Percentiles rank a stretch among this genome's conserved stretches.
These are phyloP conservation scores for Drepana arcuata DNA, from an alignment of 1,140 invertebrate genomes.

Conservation along the genomic window DNA sequence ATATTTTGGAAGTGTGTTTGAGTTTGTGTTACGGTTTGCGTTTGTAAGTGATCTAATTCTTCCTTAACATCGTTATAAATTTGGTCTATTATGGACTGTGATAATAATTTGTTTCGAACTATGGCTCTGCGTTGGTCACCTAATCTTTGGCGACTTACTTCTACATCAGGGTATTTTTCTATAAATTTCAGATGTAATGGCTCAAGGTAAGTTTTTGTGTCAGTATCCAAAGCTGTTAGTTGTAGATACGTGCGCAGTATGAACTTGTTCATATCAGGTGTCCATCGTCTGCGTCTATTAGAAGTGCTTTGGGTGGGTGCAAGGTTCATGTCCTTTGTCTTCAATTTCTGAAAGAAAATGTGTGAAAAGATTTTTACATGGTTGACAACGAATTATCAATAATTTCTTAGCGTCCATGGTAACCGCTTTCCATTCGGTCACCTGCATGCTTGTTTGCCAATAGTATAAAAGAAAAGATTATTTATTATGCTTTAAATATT, in stretches of 20 bases:
- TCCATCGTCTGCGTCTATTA: conserved; percentile 12
- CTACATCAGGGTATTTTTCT: conserved; percentile 14
- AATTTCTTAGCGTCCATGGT: too few species aligned
- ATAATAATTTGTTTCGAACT: conserved; percentile 12
- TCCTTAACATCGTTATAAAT: conserved; percentile 10
- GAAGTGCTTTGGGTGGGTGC: conserved; percentile 7
- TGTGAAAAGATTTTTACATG: too few species aligned
- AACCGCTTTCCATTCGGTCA: too few species aligned
- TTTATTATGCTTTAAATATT: too few species aligned
- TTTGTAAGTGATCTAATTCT: conserved; percentile 13
- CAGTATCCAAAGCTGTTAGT: conserved; percentile 2
- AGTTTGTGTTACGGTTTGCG: conserved; percentile 13
- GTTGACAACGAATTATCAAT: too few species aligned
- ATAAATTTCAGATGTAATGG: conserved; percentile 10
- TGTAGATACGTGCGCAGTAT: conserved; percentile 10
- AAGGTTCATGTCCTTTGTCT: neutral
- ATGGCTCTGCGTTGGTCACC: conserved; percentile 21
- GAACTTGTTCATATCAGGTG: conserved; percentile 9
- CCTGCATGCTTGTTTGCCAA: too few species aligned
- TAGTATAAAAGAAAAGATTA: too few species aligned
- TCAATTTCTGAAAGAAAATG: too few species aligned
- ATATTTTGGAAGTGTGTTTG: too few species aligned
- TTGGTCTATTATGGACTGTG: conserved; percentile 2
- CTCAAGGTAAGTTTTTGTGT: conserved; percentile 3
- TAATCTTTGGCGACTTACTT: conserved; percentile 15